Percentiles rank a stretch among this genome's conserved stretches.
Conservation (phyloP, 2,888 invertebrate species). For the Lymantria monacha region DNA sequence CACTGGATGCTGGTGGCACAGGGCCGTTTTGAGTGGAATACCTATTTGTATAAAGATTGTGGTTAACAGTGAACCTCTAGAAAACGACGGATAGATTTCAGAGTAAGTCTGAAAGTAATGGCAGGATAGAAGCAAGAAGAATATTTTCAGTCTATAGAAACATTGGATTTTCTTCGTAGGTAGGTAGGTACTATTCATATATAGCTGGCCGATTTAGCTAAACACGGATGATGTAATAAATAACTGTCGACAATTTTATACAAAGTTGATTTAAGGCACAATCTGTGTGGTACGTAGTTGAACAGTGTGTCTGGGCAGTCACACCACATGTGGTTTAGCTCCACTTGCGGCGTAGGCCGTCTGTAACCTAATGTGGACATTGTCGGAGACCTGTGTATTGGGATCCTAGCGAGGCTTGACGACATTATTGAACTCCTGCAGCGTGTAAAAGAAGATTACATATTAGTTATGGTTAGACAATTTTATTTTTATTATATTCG, state of each 20-base stretch:
- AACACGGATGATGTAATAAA: conserved; percentile 63
- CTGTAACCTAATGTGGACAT: conserved; percentile 20
- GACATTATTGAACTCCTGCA: conserved; percentile 75
- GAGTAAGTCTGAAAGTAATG: too few species aligned
- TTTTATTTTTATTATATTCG: background rate
- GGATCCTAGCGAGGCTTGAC: conserved; percentile 75
- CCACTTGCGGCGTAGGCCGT: conserved; percentile 40
- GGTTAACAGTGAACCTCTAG: too few species aligned
- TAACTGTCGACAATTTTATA: conserved; percentile 55
- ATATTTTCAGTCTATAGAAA: too few species aligned
- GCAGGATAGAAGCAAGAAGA: too few species aligned
- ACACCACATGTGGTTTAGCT: conserved; percentile 51
- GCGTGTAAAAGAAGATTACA: conserved; percentile 52
- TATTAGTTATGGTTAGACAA: background rate
- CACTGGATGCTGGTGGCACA: too few species aligned
- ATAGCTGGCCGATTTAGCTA: conserved; percentile 67
- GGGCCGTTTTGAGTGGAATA: too few species aligned
- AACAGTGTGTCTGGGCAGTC: conserved; percentile 64
- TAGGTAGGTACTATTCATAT: conserved; percentile 49
- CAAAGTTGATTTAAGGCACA: conserved; percentile 62
- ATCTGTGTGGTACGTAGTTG: conserved; percentile 61
- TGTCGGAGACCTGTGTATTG: conserved; percentile 76
- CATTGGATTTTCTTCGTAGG: too few species aligned
- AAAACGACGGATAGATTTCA: too few species aligned
- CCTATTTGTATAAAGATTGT: too few species aligned